Percentiles rank a stretch among this genome's conserved stretches.
Conservation (phyloP, 2,888 invertebrate genomes). For the Carabus problematicus region DNA sequence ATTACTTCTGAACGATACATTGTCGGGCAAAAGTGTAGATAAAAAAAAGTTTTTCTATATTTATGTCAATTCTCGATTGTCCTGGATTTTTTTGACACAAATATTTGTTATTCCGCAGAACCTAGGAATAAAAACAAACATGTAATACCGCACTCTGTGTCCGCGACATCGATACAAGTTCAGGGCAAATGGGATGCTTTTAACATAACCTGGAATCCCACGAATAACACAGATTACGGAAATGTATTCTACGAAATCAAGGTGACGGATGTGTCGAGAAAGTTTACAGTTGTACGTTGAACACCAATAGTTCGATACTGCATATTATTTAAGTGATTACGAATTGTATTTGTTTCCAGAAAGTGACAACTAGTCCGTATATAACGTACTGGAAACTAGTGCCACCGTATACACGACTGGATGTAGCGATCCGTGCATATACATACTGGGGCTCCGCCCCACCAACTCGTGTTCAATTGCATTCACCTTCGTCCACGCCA, state of each 20-base stretch:
- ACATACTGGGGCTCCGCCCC: constrained; percentile 85
- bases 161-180: constrained; percentile 70
- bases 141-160: constrained; percentile 78
- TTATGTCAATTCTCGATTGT: no score
- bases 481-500: constrained; percentile 84
- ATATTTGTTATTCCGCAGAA: constrained; percentile 22
- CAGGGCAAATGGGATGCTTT: constrained; percentile 81
- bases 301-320: background rate
- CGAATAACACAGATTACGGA: constrained; percentile 78
- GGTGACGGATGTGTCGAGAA: constrained; percentile 66
- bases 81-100: background rate
- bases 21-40: no score
- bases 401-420: constrained; percentile 74
- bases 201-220: constrained; percentile 83
- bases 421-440: constrained; percentile 78
- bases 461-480: constrained; percentile 67
- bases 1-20: no score
- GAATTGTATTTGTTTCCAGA: constrained; percentile 53
- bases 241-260: constrained; percentile 83
- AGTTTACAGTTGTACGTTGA: constrained; percentile 63
- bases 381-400: constrained; percentile 63
- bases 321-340: constrained; percentile 38
- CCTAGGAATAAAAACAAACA: constrained; percentile 55
- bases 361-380: constrained; percentile 63
- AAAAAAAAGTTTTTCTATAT: no score